Percentiles rank a stretch among this genome's conserved stretches.
Conservation (phyloP, 2,797 vertebrate species). For the Enteromius argenteus region DNA sequence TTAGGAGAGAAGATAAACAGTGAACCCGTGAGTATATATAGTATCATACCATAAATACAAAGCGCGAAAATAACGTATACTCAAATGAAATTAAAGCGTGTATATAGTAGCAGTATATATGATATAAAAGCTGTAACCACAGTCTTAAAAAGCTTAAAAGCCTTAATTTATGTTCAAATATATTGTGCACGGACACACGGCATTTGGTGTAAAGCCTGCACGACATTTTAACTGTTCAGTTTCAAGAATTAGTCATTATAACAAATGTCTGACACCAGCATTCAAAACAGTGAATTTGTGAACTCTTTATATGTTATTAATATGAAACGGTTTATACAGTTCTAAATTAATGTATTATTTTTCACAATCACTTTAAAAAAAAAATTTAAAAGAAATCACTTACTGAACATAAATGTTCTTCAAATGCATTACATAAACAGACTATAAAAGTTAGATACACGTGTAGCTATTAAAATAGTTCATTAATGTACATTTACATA, state of each 20-base stretch:
- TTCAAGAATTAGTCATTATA: background rate
- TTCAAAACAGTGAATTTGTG: background rate
- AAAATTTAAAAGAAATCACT: too few relatives aligned
- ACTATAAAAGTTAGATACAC: background rate
- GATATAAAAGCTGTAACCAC: background rate
- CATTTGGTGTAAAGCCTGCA: background rate
- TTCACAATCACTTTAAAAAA: background rate
- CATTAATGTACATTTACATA: slow-evolving; percentile 10
- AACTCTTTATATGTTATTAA: slow-evolving; percentile 2
- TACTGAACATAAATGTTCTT: background rate
- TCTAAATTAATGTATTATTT: background rate
- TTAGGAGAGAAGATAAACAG: background rate
- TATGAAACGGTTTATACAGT: background rate
- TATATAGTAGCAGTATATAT: background rate
- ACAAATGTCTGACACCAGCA: slow-evolving; percentile 3
- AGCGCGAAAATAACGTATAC: background rate
- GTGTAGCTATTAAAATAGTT: background rate
- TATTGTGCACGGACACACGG: background rate
- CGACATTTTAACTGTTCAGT: background rate
- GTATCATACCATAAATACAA: background rate
- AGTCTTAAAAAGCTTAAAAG: background rate
- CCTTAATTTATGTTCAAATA: background rate
- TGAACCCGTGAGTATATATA: background rate
- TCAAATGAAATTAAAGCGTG: slow-evolving; percentile 5
- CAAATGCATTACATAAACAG: background rate